Evolutionary conservation across 1,140 invertebrate genomes (phyloP).

Genomic region (Lordiphosa clarofinis): DNA sequence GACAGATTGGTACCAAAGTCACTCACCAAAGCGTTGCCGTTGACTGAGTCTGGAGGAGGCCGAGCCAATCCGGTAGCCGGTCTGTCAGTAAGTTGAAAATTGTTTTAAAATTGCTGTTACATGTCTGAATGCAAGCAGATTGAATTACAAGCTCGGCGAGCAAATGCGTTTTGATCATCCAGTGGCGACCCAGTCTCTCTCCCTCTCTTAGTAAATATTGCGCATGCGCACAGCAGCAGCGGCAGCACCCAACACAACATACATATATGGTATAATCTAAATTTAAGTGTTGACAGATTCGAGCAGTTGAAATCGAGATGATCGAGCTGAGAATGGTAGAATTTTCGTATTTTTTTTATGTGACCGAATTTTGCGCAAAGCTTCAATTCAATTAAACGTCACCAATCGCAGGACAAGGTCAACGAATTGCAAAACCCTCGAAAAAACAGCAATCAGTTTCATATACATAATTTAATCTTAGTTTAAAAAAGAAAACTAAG

Average conservation of each 20-base stretch:
- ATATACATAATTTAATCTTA: too few relatives aligned
- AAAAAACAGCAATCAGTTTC: too few relatives aligned
- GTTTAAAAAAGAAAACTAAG: too few relatives aligned
- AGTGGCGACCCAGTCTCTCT: too few relatives aligned
- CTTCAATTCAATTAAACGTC: too few relatives aligned
- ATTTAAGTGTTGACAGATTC: conserved; percentile 76
- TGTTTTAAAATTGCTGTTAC: conserved; percentile 79
- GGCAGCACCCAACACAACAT: conserved; percentile 36
- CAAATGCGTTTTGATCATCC: conserved; percentile 42
- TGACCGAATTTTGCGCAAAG: too few relatives aligned
- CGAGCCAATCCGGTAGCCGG: conserved; percentile 72
- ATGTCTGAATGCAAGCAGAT: conserved; percentile 79
- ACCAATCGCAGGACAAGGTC: too few relatives aligned
- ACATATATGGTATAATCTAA: conserved; percentile 77
- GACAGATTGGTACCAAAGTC: conserved; percentile 80
- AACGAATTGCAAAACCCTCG: too few relatives aligned
- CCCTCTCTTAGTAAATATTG: conserved; percentile 62
- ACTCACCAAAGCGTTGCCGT: conserved; percentile 74
- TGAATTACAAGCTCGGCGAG: conserved; percentile 71
- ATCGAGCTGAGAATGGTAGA: conserved; percentile 21
- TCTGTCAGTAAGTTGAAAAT: conserved; percentile 79
- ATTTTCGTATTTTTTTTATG: conserved; percentile 3
- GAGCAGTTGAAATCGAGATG: conserved; percentile 38
- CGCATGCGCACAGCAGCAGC: conserved; percentile 32
- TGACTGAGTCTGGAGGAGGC: conserved; percentile 33